Evolutionary conservation across 2,113 vertebrate species (phyloP).

Genomic region (Misgurnus anguillicaudatus): DNA sequence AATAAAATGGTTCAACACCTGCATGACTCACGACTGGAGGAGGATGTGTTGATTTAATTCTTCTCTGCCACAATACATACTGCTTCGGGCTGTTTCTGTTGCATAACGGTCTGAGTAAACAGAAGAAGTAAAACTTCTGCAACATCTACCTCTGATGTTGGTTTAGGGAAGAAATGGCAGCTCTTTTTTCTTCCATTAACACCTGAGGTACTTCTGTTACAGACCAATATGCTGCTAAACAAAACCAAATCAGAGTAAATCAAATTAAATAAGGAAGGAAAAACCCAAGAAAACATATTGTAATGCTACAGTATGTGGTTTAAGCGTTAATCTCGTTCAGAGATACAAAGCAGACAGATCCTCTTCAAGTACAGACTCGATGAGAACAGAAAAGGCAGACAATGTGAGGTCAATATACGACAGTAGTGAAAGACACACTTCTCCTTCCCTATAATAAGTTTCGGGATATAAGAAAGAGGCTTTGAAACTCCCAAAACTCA

Average conservation of each 20-base stretch:
- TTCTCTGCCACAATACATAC: background rate
- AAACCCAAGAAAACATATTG: background rate
- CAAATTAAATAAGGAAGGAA: background rate
- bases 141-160: background rate
- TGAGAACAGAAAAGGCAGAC: no score
- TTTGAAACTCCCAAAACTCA: no score
- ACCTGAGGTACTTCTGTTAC: no score
- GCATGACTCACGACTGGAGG: conserved; percentile 9
- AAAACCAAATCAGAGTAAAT: background rate
- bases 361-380: no score
- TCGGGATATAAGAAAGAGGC: no score
- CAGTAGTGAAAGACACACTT: no score
- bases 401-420: no score
- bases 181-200: background rate
- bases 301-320: no score
- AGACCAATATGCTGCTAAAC: background rate
- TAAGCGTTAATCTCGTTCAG: no score
- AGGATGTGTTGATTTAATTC: background rate
- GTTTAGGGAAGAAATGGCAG: background rate
- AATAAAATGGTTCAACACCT: conserved; percentile 11
- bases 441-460: no score
- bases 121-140: background rate
- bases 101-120: background rate
- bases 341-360: no score
- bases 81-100: background rate